Evolutionary conservation across 2,113 vertebrate genomes (phyloP).

Genomic region (Microtus pennsylvanicus): DNA sequence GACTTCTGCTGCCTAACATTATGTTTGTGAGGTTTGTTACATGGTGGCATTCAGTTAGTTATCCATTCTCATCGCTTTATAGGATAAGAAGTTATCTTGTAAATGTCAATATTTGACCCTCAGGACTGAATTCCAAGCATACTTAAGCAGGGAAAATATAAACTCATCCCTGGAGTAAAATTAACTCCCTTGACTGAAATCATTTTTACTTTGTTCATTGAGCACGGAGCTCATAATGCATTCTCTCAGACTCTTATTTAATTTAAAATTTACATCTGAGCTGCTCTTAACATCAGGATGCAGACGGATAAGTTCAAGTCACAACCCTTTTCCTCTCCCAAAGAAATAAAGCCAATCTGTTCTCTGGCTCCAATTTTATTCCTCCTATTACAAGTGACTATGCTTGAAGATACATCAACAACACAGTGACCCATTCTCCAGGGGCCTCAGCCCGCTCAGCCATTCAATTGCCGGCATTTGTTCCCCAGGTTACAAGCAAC

Average conservation of each 20-base stretch:
- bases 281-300: constrained; percentile 66
- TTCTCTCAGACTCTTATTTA: constrained; percentile 74
- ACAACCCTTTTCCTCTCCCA: constrained; percentile 27
- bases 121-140: constrained; percentile 62
- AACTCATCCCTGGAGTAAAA: constrained; percentile 72
- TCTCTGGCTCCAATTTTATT: constrained; percentile 64
- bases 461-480: constrained; percentile 46
- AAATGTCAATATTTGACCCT: constrained; percentile 74
- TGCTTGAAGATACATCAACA: constrained; percentile 62
- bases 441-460: constrained; percentile 24
- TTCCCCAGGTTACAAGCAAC: constrained; percentile 47
- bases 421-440: constrained; percentile 34
- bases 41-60: not conserved
- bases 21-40: not conserved
- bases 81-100: constrained; percentile 50
- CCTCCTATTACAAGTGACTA: constrained; percentile 56
- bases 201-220: constrained; percentile 75
- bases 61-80: not conserved
- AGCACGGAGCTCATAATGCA: constrained; percentile 65
- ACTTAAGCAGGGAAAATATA: constrained; percentile 48
- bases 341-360: constrained; percentile 72
- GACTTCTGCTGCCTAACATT: not conserved
- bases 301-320: constrained; percentile 67
- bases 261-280: constrained; percentile 82
- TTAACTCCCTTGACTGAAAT: constrained; percentile 70